These are phyloP conservation scores for Phrynocephalus vlangalii DNA, from an alignment of 2,797 vertebrate genomes.

Conservation along the genomic window DNA sequence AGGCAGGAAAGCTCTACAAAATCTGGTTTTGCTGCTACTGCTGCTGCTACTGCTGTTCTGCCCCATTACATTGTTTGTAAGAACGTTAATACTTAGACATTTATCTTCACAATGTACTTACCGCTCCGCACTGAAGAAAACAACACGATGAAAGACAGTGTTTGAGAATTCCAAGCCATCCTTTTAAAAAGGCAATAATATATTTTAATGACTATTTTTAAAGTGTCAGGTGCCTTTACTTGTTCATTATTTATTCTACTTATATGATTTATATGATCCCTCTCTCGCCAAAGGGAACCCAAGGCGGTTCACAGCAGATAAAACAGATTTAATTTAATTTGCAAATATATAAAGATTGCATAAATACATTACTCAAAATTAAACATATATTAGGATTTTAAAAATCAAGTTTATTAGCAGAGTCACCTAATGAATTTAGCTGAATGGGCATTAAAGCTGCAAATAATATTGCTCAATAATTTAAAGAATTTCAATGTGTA, in stretches of 20 bases:
- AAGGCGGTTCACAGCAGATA: no score
- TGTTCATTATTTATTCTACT: not conserved
- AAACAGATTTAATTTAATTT: no score
- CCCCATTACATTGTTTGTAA: no score
- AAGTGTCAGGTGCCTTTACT: not conserved
- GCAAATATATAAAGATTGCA: no score
- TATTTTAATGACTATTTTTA: slow-evolving; percentile 13
- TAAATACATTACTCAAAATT: no score
- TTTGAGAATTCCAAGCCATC: slow-evolving; percentile 73
- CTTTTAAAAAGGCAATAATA: slow-evolving; percentile 67
- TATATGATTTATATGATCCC: no score
- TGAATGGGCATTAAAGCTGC: not conserved
- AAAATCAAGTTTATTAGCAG: not conserved
- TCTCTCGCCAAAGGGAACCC: no score
- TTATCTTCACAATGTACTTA: slow-evolving; percentile 64
- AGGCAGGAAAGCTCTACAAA: no score
- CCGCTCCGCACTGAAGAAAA: slow-evolving; percentile 72
- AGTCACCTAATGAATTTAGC: not conserved
- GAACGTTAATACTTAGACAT: not conserved
- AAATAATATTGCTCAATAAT: not conserved
- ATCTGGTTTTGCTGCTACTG: no score
- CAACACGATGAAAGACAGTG: slow-evolving; percentile 65
- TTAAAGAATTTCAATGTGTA: not conserved
- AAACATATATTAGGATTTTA: no score
- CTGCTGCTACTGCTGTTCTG: no score